phyloP scores from a whole-genome alignment of 2,113 vertebrate species.

The Pachypanchax playfairii region DNA sequence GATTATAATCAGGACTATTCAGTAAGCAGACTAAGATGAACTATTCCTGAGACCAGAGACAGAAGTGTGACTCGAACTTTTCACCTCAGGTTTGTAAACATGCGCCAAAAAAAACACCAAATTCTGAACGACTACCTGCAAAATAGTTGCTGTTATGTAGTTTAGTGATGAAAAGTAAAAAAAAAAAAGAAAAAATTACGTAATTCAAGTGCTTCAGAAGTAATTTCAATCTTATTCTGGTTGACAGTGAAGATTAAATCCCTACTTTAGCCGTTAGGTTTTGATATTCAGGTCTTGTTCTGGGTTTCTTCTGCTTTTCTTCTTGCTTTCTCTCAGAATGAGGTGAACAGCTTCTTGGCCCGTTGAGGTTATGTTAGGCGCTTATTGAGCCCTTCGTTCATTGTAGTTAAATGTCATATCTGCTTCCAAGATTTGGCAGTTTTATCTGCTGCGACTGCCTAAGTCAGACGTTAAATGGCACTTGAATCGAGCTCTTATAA shows the following conservation, averaged over 20 bases:
- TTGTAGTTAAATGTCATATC: slow-evolving; percentile 52
- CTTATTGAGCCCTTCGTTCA: slow-evolving; percentile 30
- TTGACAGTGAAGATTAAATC: slow-evolving; percentile 12
- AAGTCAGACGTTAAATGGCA: slow-evolving; percentile 61
- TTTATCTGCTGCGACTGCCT: slow-evolving; percentile 20
- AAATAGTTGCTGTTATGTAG: not conserved
- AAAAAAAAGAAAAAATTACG: too few relatives aligned
- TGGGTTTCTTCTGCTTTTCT: slow-evolving; percentile 16
- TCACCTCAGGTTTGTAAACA: too few relatives aligned
- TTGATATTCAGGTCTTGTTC: slow-evolving; percentile 20
- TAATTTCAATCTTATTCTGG: slow-evolving; percentile 34
- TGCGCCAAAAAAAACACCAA: too few relatives aligned
- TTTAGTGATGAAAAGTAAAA: not conserved
- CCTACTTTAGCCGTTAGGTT: not conserved
- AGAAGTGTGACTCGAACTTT: not conserved
- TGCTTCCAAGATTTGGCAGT: slow-evolving; percentile 37
- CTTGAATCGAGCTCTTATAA: slow-evolving; percentile 52
- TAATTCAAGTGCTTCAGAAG: slow-evolving; percentile 26
- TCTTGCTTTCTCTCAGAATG: slow-evolving; percentile 12
- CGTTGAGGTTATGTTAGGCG: slow-evolving; percentile 29
- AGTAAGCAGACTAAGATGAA: too few relatives aligned
- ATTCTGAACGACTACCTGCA: too few relatives aligned
- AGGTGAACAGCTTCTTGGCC: slow-evolving; percentile 30
- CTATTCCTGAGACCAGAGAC: too few relatives aligned
- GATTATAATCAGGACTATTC: too few relatives aligned